phyloP scores from a whole-genome alignment of 1,140 invertebrate genomes.

The Neodiprion virginianus region DNA sequence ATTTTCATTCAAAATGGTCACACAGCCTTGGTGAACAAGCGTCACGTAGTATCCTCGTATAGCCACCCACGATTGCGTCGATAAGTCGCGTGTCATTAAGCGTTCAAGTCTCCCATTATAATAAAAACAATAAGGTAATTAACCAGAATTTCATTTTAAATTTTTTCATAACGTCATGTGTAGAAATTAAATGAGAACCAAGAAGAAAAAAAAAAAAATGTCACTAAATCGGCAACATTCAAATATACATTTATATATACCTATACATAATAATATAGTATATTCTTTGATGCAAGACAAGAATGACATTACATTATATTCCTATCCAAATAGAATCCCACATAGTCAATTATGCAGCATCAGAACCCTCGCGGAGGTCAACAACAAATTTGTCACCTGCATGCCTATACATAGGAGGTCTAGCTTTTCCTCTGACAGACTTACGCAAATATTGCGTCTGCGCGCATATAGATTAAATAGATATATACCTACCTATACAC shows the following conservation, averaged over 20 bases:
- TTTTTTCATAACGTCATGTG: too few relatives aligned
- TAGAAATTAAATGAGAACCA: too few relatives aligned
- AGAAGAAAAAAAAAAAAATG: too few relatives aligned
- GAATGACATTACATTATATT: neutral
- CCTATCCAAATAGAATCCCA: neutral
- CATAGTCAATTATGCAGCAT: neutral
- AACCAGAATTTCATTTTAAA: neutral
- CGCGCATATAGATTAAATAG: neutral
- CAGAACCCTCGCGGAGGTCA: neutral
- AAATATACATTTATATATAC: too few relatives aligned
- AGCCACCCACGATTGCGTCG: constrained; percentile 38
- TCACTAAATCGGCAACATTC: too few relatives aligned
- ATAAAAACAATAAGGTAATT: neutral
- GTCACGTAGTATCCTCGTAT: constrained; percentile 49
- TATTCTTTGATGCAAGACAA: too few relatives aligned
- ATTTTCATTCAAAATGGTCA: constrained; percentile 42
- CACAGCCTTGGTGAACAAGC: constrained; percentile 49
- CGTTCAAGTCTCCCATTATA: constrained; percentile 8
- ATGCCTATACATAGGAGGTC: neutral
- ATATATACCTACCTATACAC: neutral
- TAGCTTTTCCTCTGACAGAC: neutral
- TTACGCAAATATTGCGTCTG: neutral
- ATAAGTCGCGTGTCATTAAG: constrained; percentile 23
- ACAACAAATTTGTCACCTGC: constrained; percentile 3
- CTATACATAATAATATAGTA: too few relatives aligned